Percentiles rank a stretch among this genome's conserved stretches.
Conservation (phyloP, 2,797 vertebrate species). For the Typhlichthys subterraneus region DNA sequence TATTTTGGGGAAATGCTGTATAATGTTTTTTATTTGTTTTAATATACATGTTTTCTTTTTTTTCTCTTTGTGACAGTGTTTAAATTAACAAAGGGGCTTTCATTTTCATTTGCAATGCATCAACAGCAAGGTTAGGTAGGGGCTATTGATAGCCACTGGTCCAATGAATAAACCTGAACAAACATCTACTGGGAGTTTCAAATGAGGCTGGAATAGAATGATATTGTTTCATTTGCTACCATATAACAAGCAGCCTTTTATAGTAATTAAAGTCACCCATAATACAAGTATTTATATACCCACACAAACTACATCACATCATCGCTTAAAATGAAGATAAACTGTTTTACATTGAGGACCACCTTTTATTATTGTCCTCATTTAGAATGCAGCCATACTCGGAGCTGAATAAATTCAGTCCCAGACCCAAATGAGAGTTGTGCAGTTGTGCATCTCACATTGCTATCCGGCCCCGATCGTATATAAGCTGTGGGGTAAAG, state of each 20-base stretch:
- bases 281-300: constrained; percentile 34
- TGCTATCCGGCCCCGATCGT: constrained; percentile 51
- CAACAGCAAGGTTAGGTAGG: too few species aligned
- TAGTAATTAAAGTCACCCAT: constrained; percentile 45
- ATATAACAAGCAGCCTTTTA: constrained; percentile 28
- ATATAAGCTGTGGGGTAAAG: constrained; percentile 41
- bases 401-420: constrained; percentile 57
- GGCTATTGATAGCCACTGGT: constrained; percentile 13
- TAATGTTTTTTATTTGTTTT: too few species aligned
- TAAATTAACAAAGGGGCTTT: too few species aligned
- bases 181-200: constrained; percentile 23
- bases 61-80: too few species aligned
- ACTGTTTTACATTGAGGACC: constrained; percentile 52
- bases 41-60: too few species aligned
- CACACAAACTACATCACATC: constrained; percentile 34
- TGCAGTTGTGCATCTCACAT: constrained; percentile 52
- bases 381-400: constrained; percentile 53
- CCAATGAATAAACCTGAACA: constrained; percentile 21
- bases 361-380: constrained; percentile 56
- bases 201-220: constrained; percentile 27
- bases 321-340: constrained; percentile 60
- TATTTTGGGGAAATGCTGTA: too few species aligned
- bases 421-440: constrained; percentile 38
- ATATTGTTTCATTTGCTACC: constrained; percentile 37
- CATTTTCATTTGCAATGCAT: too few species aligned